phyloP scores from a whole-genome alignment of 2,888 invertebrate species.

The Drosophila neonasuta region DNA sequence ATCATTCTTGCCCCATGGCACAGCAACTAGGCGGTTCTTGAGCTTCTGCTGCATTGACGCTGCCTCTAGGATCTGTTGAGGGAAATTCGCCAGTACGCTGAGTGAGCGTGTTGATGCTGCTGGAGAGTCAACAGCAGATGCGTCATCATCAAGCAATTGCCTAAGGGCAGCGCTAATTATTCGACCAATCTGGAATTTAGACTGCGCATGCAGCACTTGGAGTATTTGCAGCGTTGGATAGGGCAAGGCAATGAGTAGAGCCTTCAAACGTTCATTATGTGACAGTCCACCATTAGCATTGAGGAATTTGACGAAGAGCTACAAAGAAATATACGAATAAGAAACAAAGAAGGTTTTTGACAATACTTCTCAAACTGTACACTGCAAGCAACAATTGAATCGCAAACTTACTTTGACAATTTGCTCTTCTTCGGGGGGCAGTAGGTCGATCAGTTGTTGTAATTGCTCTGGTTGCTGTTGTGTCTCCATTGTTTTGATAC shows the following conservation, averaged over 20 bases:
- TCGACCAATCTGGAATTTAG: conserved; percentile 53
- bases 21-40: conserved; percentile 44
- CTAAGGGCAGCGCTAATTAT: conserved; percentile 47
- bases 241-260: conserved; percentile 45
- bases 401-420: conserved; percentile 55
- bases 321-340: conserved; percentile 9
- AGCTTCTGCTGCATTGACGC: conserved; percentile 51
- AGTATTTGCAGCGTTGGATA: conserved; percentile 70
- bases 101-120: conserved; percentile 47
- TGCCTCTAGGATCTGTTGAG: conserved; percentile 58
- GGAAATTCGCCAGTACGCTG: conserved; percentile 70
- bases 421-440: conserved; percentile 56
- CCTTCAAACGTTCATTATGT: conserved; percentile 40
- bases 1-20: conserved; percentile 38
- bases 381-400: conserved; percentile 7
- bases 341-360: conserved; percentile 3
- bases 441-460: conserved; percentile 56
- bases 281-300: conserved; percentile 23
- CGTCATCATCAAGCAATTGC: conserved; percentile 47
- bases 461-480: conserved; percentile 47
- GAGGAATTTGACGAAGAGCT: conserved; percentile 52
- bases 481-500: conserved; percentile 32
- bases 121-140: not conserved
- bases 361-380: conserved; percentile 9
- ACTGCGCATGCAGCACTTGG: conserved; percentile 36